Percentiles rank a stretch among this genome's conserved stretches.
Conservation (phyloP, 2,888 invertebrate species). For the Melanostoma scalare region DNA sequence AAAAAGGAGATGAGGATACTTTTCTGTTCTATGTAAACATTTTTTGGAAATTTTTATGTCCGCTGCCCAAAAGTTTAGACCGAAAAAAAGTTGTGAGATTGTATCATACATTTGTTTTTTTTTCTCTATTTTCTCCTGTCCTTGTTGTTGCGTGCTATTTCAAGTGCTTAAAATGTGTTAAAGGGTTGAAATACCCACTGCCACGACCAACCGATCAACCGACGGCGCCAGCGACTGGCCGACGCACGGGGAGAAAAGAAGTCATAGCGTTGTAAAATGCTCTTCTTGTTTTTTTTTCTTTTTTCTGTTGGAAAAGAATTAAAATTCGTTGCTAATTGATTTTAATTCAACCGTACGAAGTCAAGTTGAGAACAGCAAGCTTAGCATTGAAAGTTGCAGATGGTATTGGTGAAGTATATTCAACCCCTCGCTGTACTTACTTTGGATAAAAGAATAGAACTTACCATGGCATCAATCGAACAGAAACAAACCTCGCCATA, state of each 20-base stretch:
- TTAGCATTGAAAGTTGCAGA: neutral
- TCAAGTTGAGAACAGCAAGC: neutral
- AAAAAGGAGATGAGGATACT: conserved; percentile 17
- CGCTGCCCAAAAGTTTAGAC: conserved; percentile 46
- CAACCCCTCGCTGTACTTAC: no score
- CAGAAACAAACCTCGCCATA: no score
- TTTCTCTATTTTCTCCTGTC: no score
- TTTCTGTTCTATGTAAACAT: conserved; percentile 53
- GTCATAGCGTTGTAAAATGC: no score
- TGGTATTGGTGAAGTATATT: no score
- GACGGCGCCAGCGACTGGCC: neutral
- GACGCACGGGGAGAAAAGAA: neutral
- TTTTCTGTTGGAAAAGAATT: conserved; percentile 4
- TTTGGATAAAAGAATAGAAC: no score
- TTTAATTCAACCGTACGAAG: conserved; percentile 5
- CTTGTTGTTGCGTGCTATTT: conserved; percentile 46
- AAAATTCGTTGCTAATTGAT: conserved; percentile 31
- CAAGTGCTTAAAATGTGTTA: conserved; percentile 71
- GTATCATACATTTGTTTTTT: conserved; percentile 52
- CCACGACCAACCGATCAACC: neutral
- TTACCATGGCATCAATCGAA: no score
- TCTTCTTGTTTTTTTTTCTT: conserved; percentile 1
- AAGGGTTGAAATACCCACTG: conserved; percentile 59
- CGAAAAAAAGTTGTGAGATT: conserved; percentile 57
- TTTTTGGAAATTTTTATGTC: conserved; percentile 22